Evolutionary conservation across 2,888 invertebrate genomes (phyloP).

Genomic region (Thera obeliscata): DNA sequence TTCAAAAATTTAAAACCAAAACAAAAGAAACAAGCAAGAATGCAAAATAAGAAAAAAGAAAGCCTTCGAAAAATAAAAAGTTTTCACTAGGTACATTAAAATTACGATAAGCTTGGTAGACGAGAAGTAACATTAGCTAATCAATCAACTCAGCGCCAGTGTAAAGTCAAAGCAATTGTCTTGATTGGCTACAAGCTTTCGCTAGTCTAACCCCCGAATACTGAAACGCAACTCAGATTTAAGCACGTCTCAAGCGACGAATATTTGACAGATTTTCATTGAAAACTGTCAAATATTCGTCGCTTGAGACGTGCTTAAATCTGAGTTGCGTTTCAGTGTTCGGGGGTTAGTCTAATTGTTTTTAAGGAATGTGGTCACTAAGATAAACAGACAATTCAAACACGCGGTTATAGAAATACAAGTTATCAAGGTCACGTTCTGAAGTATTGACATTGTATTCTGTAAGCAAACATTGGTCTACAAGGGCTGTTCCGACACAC

Average conservation of each 20-base stretch:
- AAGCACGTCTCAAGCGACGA: too few relatives aligned
- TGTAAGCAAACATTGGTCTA: slow-evolving; percentile 21
- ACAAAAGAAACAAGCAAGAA: too few relatives aligned
- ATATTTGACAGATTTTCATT: too few relatives aligned
- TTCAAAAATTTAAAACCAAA: too few relatives aligned
- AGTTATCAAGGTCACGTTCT: slow-evolving; percentile 21
- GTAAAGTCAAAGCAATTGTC: slow-evolving; percentile 18
- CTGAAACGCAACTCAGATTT: too few relatives aligned
- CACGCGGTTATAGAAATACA: not conserved
- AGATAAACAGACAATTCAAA: not conserved
- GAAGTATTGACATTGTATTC: slow-evolving; percentile 23
- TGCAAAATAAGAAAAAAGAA: not conserved
- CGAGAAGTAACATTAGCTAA: slow-evolving; percentile 9
- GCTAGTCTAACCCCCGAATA: not conserved
- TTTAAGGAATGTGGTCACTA: not conserved
- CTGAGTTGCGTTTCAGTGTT: not conserved
- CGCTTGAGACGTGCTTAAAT: not conserved
- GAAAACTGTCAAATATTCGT: too few relatives aligned
- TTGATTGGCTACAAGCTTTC: slow-evolving; percentile 14
- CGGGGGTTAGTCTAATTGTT: too few relatives aligned
- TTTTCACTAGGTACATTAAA: not conserved
- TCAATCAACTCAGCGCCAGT: slow-evolving; percentile 9
- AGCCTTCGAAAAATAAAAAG: not conserved
- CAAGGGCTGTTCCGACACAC: slow-evolving; percentile 24
- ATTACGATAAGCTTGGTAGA: not conserved